Evolutionary conservation across 1,140 invertebrate genomes (phyloP), one percentile per base, ranked within the genome.

Genomic region (Drosophila pallidifrons): DNA sequence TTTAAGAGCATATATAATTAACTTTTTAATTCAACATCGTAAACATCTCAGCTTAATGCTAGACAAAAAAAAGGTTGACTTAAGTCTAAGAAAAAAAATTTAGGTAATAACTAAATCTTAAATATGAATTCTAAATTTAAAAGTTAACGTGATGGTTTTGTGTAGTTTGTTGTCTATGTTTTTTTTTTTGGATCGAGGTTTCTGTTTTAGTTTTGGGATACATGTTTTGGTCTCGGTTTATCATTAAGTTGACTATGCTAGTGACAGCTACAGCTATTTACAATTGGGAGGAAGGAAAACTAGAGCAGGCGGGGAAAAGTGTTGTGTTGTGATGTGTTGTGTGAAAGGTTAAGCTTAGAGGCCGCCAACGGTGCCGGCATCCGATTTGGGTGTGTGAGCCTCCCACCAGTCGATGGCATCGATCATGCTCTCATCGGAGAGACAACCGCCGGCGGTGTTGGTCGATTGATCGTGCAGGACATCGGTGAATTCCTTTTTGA

Each of bases 371-470:
- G 64, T 30, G 8, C 69, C 52, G 3, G 74, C 73, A 69, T 93
- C 92, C 1, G 88, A 91, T 65, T 92, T 91, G 41, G 91, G 90
- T 3, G 91, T 91, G 10, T 93, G 93, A 10, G 93, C 92, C 66
- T 94, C 93, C 93, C 93, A 94, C 93, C 93, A 94, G 30, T 93
- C 93, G 61, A 93, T 93, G 43, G 93, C 92, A 68, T 93, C 91
- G 52, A 93, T 92, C 85, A 93, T 93, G 58, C 90, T 89, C 67
- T 93, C 92, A 11, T 93, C 92, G 35, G 92, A 91, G 4, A 93
- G 65, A 25, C 71, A 81, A 58, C 81, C 74, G 6, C 67, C 71
- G 61, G 67, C 69, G 1, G 75, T 61, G 1, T 70, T 70, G 47
- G 76, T 67, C 1, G 88, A 46, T 3, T 70, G 72, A 66, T 93